phyloP scores from a whole-genome alignment of 2,113 vertebrate genomes.

The Apaloderma vittatum region DNA sequence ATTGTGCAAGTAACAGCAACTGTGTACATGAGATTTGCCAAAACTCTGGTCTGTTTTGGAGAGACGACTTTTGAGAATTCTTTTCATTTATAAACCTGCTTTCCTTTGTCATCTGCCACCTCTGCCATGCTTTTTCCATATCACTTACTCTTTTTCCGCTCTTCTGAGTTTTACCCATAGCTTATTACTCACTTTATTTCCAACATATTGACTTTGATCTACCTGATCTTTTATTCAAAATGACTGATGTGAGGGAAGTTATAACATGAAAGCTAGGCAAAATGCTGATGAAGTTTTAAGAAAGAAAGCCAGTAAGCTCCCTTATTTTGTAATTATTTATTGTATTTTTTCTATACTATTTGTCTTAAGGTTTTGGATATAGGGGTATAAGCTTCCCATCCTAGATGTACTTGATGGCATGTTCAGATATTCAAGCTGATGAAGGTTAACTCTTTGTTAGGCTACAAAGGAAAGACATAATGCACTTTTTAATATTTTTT shows the following conservation, averaged over 20 bases:
- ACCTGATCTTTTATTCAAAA: neutral
- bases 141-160: neutral
- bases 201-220: neutral
- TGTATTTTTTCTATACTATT: neutral
- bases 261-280: neutral
- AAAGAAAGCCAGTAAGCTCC: neutral
- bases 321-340: neutral
- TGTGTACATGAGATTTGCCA: neutral
- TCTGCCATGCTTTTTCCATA: neutral
- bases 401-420: neutral
- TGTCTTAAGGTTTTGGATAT: neutral
- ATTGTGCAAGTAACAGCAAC: neutral
- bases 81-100: neutral
- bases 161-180: neutral
- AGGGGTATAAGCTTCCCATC: neutral
- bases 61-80: neutral
- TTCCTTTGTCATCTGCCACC: neutral
- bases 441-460: constrained; percentile 12
- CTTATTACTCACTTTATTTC: neutral
- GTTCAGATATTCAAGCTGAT: neutral
- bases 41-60: neutral
- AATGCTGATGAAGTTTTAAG: neutral
- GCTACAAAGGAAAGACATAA: neutral
- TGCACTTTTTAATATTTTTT: neutral
- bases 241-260: neutral